These are phyloP conservation scores for Gyps fulvus DNA, from an alignment of 2,113 vertebrate genomes.

Conservation along the genomic window DNA sequence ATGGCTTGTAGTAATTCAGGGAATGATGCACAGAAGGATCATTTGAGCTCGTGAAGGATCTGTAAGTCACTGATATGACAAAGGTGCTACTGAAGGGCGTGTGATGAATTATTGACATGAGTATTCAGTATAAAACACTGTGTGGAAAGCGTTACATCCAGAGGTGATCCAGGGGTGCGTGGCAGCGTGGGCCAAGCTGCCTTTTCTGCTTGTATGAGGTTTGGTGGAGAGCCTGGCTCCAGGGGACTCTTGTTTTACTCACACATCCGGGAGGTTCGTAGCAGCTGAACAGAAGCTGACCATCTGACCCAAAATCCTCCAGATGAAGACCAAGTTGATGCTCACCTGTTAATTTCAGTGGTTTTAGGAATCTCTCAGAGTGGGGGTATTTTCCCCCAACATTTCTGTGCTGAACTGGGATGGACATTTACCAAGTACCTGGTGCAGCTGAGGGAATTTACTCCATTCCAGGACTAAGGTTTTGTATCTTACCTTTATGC, in stretches of 20 bases:
- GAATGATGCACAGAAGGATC: not conserved
- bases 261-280: not conserved
- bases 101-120: not conserved
- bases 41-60: conserved; percentile 7
- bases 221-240: not conserved
- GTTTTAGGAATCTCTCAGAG: not conserved
- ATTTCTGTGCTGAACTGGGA: not conserved
- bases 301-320: not conserved
- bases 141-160: not conserved
- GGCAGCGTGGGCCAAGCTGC: not conserved
- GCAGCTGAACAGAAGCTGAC: not conserved
- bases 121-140: not conserved
- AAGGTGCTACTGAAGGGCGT: not conserved
- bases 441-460: not conserved
- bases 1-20: conserved; percentile 42
- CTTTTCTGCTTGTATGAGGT: not conserved
- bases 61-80: not conserved
- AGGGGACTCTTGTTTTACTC: not conserved
- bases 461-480: not conserved
- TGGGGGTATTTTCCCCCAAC: not conserved
- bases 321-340: not conserved
- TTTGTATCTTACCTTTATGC: not conserved
- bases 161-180: not conserved
- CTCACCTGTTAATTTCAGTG: not conserved
- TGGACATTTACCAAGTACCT: not conserved